Conservation (phyloP, 2,797 vertebrate species). For the Esox lucius region DNA sequence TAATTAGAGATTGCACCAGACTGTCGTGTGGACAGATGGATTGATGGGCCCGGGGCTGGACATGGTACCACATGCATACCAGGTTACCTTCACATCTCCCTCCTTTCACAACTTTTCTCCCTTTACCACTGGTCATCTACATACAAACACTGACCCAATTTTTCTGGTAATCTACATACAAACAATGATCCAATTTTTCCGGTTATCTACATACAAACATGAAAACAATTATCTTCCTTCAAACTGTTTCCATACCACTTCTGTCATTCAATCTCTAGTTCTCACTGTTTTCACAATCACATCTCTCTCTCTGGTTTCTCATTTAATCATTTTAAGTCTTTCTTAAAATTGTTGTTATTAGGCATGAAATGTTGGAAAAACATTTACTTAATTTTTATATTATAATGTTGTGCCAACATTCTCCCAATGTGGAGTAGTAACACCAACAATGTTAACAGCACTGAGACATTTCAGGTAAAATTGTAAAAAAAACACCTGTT, state of each 20-base stretch:
- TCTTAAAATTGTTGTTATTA: too few relatives aligned
- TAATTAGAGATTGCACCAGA: conserved; percentile 55
- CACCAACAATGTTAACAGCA: too few relatives aligned
- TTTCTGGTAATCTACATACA: too few relatives aligned
- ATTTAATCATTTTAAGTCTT: background rate
- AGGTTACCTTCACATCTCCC: conserved; percentile 12
- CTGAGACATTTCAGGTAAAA: too few relatives aligned
- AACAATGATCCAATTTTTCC: too few relatives aligned
- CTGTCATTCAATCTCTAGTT: background rate
- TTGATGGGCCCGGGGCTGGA: conserved; percentile 44
- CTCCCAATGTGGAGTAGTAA: too few relatives aligned
- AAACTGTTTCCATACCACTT: background rate
- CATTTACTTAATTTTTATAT: too few relatives aligned
- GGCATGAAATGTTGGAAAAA: too few relatives aligned
- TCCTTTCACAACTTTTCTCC: background rate
- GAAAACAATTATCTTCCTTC: background rate
- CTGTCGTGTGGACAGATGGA: conserved; percentile 17
- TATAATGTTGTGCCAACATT: too few relatives aligned
- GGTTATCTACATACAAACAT: too few relatives aligned
- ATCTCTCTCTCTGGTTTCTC: background rate
- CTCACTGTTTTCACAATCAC: background rate
- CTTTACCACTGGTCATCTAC: background rate
- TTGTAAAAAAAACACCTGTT: too few relatives aligned
- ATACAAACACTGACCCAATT: too few relatives aligned
- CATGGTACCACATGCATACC: conserved; percentile 45